Evolutionary conservation across 2,888 invertebrate genomes (phyloP), one percentile per base, ranked within the genome.

Genomic region (Mesoligia furuncula): DNA sequence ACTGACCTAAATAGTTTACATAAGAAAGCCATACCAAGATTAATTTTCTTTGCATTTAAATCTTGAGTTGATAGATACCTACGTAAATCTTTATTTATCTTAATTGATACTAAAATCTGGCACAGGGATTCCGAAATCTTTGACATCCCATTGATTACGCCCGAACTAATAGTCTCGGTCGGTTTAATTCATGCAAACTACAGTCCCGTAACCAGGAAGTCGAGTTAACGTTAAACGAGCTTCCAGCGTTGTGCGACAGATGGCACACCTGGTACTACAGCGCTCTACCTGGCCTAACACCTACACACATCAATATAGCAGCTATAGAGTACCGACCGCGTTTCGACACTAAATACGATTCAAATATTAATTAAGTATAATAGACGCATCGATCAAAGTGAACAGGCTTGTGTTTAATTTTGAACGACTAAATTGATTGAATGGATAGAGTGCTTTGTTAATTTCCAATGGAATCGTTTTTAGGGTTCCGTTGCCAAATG

Each of bases 221-320:
- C 39, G 62, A 66, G 80, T 85, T 80, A 71, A 73, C 78, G 85
- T 79, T 85, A 86, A 83, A 90, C 84, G 87, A 91, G 93, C 91
- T 94, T 90, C 89, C 82, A 85, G 70, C 80, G 76, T 70, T 57
- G 65, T 62, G 80, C 94, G 91, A 91, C 90, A 95, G 95, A 95
- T 95, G 95, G 95, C 95, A 90, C 77, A 75, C 89, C 86, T 86
- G 83, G 91, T 90, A 54, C 74, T 27, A 76, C 69, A 61, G 57
- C 62, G 75, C 61, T 66, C 27, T 61, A 70, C 48, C 64, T 69
- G 39, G 20, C 13, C 69, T 64, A 69, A 36, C n/a, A 73, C 20
- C 57, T 11, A 64, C 13, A 36, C n/a, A 24, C 13, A n/a, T 68
- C 42, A 13, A 13, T 20, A 39, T 5, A 57, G 0, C 66, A 54